Conservation (phyloP, 2,888 invertebrate species). For the Zaprionus lineosus region DNA sequence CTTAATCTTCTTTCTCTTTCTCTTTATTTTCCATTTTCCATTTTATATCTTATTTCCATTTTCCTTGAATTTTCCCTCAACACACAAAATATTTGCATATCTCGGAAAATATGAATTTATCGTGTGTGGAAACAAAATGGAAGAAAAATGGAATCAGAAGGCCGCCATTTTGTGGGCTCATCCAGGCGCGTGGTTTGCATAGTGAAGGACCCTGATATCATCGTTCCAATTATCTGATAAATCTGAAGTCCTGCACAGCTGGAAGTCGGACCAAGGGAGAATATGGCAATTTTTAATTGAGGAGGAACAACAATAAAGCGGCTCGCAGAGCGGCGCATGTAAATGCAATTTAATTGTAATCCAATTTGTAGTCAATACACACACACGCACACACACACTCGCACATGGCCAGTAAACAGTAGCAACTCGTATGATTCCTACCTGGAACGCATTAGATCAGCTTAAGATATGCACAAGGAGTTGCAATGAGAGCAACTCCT, state of each 20-base stretch:
- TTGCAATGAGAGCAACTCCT: slow-evolving; percentile 47
- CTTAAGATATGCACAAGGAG: slow-evolving; percentile 63
- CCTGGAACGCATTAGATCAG: slow-evolving; percentile 67
- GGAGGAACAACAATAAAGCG: slow-evolving; percentile 48
- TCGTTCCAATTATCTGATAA: slow-evolving; percentile 55
- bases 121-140: no score
- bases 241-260: slow-evolving; percentile 64
- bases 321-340: slow-evolving; percentile 50
- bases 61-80: no score
- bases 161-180: slow-evolving; percentile 1
- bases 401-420: slow-evolving; percentile 47
- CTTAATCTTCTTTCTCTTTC: no score
- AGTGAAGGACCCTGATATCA: slow-evolving; percentile 10
- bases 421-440: slow-evolving; percentile 57
- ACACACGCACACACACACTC: slow-evolving; percentile 36
- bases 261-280: slow-evolving; percentile 52
- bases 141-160: no score
- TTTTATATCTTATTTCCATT: no score
- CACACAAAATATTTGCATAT: no score
- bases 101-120: no score
- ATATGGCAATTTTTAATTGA: slow-evolving; percentile 65
- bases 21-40: no score
- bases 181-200: neutral
- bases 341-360: slow-evolving; percentile 78
- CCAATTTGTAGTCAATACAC: slow-evolving; percentile 67